A percentile compares a stretch with the other conserved stretches of the same genome.
These are phyloP conservation scores for Eupsilia transversa DNA, from an alignment of 2,888 invertebrate genomes.

Conservation along the genomic window DNA sequence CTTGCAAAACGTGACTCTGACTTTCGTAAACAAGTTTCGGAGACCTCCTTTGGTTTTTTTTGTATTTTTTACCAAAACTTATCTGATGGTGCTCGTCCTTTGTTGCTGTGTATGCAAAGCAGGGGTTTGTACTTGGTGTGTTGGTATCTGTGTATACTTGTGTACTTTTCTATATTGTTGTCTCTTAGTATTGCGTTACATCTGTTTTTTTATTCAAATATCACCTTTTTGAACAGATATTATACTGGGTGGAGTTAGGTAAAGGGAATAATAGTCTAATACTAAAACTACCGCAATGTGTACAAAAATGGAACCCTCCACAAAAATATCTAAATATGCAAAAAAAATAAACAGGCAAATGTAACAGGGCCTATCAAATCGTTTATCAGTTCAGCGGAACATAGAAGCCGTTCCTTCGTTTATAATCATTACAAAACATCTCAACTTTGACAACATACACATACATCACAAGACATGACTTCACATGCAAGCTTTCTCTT, in stretches of 20 bases:
- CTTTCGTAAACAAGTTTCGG: constrained; percentile 73
- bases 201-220: neutral
- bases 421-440: constrained; percentile 21
- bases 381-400: constrained; percentile 11
- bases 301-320: neutral
- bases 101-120: constrained; percentile 66
- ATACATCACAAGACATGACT: constrained; percentile 1
- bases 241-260: no score
- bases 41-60: constrained; percentile 63
- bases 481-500: constrained; percentile 40
- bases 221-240: neutral
- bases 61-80: constrained; percentile 61
- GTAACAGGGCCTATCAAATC: neutral
- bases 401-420: constrained; percentile 17
- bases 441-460: constrained; percentile 12
- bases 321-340: neutral
- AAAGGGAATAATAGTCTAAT: no score
- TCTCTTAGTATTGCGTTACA: constrained; percentile 7
- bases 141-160: constrained; percentile 19
- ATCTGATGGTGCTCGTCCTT: constrained; percentile 68
- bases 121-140: constrained; percentile 47
- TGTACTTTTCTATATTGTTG: no score
- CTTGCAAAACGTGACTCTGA: constrained; percentile 72
- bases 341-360: neutral
- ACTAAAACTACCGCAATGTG: neutral